phyloP scores from a whole-genome alignment of 2,797 vertebrate genomes.

The Mormyrops attenuatus region DNA sequence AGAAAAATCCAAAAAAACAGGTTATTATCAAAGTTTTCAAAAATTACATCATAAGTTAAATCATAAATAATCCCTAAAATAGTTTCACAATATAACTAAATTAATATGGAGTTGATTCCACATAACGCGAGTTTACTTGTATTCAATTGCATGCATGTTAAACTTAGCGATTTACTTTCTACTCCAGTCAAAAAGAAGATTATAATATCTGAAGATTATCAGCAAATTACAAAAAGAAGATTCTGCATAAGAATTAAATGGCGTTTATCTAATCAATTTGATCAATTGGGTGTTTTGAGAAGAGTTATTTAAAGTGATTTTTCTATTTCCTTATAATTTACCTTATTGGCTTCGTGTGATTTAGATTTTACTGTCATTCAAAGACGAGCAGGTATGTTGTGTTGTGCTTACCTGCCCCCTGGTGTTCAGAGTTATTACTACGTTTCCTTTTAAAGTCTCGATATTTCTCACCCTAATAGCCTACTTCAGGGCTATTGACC shows the following conservation, averaged over 20 bases:
- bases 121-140: not conserved
- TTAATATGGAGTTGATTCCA: not conserved
- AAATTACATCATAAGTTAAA: not conserved
- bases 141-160: not conserved
- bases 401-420: slow-evolving; percentile 23
- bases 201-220: not conserved
- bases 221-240: not conserved
- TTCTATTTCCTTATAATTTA: not conserved
- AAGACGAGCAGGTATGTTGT: not conserved
- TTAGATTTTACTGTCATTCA: not conserved
- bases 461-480: not conserved
- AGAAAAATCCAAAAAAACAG: not conserved
- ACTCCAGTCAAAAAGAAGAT: not conserved
- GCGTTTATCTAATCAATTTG: not conserved
- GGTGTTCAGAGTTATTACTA: slow-evolving; percentile 15
- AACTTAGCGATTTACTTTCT: not conserved
- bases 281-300: not conserved
- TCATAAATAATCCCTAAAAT: not conserved
- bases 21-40: not conserved
- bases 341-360: not conserved
- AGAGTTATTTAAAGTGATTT: not conserved
- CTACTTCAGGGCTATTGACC: not conserved
- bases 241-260: not conserved
- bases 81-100: not conserved
- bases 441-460: not conserved